Evolutionary conservation across 2,113 vertebrate species (phyloP), one percentile per base, ranked within the genome.

Genomic region (Sitta europaea): DNA sequence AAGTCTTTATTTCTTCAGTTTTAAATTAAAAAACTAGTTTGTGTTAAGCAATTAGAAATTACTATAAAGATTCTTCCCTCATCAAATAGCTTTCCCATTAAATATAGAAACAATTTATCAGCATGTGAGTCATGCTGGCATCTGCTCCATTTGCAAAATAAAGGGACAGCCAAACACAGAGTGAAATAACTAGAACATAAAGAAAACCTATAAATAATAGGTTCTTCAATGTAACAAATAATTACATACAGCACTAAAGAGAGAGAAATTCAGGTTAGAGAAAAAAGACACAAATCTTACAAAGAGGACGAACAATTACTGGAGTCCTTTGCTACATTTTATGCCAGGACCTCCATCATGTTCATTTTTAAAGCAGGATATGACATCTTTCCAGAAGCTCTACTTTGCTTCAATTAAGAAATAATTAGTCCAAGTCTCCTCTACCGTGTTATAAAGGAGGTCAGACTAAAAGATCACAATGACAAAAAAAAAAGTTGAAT

Each of bases 21-120:
- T 89, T 74, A 77, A 94, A 62, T 45, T 27, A 2, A 70, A 75
- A 88, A 86, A 55, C 4, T 63, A 85, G 63, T 81, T 86, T 45
- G 18, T 53, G 72, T 77, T 66, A 54, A 88, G 31, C 40, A 82
- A 94, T 95, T 94, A 61, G 63, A 79, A 94, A 66, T 89, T 94
- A 76, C 78, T 66, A 80, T 58, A 76, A 92, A 79, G 54, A 74
- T 43, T 19, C 40, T 92, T 63, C 51, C 36, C 23, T 77, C 67
- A 89, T 28, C 77, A 94, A 82, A 75, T n/a, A 61, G 51, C 66
- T 71, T 88, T 92, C 92, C 57, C 16, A 83, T 73, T 57, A 23
- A 91, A 91, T 74, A 86, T 25, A 96, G 48, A 88, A 94, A 91
- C 75, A 78, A 91, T 86, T 87, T 91, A 47, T 81, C 74, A 85